Evolutionary conservation across 1,140 invertebrate species (phyloP).

Genomic region (Microplitis demolitor): DNA sequence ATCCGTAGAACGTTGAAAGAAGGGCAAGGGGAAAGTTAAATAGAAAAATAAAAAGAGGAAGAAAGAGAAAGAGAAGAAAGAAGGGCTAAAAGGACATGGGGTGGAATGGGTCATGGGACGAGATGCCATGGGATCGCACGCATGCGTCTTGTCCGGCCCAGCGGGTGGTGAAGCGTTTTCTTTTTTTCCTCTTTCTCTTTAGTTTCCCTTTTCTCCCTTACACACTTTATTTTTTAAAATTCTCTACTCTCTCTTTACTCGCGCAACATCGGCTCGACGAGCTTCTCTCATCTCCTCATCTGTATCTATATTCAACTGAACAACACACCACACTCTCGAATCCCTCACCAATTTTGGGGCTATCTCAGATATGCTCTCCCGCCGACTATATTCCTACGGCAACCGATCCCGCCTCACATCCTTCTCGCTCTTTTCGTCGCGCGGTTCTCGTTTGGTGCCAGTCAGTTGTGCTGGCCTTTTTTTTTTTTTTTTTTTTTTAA

Average conservation of each 20-base stretch:
- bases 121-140: constrained; percentile 49
- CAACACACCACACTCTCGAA: not conserved
- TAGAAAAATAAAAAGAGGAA: not conserved
- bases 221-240: constrained; percentile 26
- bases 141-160: constrained; percentile 51
- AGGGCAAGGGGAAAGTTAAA: not conserved
- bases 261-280: not conserved
- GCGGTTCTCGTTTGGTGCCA: constrained; percentile 33
- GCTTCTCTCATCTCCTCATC: not conserved
- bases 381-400: constrained; percentile 10
- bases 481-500: constrained; percentile 30
- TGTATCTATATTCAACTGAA: not conserved
- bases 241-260: constrained; percentile 31
- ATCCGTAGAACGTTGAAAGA: constrained; percentile 6
- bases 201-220: constrained; percentile 27
- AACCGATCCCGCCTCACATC: constrained; percentile 21
- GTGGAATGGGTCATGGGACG: constrained; percentile 34
- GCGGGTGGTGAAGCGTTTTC: constrained; percentile 49
- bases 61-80: not conserved
- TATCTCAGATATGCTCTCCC: constrained; percentile 12
- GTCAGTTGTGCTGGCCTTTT: constrained; percentile 22
- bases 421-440: constrained; percentile 19
- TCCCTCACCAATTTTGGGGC: constrained; percentile 18
- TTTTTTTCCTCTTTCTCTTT: constrained; percentile 21
- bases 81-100: constrained; percentile 12